These are phyloP conservation scores for Ptychobarbus kaznakovi DNA, from an alignment of 2,797 vertebrate species.

Conservation along the genomic window DNA sequence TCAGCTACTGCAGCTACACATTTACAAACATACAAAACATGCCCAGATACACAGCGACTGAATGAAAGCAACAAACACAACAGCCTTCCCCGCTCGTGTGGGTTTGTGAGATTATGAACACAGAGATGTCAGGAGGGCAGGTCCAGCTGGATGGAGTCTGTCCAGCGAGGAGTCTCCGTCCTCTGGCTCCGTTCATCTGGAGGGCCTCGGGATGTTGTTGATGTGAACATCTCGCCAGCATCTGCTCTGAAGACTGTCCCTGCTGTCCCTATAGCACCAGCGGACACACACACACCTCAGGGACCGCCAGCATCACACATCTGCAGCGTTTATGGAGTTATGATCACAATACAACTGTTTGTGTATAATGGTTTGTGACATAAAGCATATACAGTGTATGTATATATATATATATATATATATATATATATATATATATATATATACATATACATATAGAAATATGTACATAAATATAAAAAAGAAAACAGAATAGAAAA, in stretches of 20 bases:
- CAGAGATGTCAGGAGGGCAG: conserved; percentile 66
- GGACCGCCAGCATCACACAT: background rate
- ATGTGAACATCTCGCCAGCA: conserved; percentile 77
- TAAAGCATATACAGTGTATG: too few relatives aligned
- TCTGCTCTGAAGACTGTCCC: conserved; percentile 74
- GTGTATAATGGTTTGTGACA: background rate
- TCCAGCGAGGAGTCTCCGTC: conserved; percentile 68
- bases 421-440: too few relatives aligned
- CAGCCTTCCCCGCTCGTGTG: background rate
- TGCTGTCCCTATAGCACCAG: conserved; percentile 23
- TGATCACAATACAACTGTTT: background rate
- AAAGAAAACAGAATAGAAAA: too few relatives aligned
- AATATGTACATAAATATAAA: too few relatives aligned
- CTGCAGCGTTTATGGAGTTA: background rate
- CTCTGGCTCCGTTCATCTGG: conserved; percentile 62
- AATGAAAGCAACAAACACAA: conserved; percentile 65
- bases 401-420: too few relatives aligned
- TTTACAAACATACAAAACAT: background rate
- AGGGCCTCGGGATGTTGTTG: conserved; percentile 61
- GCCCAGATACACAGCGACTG: background rate
- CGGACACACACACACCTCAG: conserved; percentile 4
- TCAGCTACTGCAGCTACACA: background rate
- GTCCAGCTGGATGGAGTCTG: conserved; percentile 70
- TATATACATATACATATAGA: too few relatives aligned
- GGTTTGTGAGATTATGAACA: conserved; percentile 68